Conservation (phyloP, 2,113 vertebrate genomes). For the Pitta sordida region DNA sequence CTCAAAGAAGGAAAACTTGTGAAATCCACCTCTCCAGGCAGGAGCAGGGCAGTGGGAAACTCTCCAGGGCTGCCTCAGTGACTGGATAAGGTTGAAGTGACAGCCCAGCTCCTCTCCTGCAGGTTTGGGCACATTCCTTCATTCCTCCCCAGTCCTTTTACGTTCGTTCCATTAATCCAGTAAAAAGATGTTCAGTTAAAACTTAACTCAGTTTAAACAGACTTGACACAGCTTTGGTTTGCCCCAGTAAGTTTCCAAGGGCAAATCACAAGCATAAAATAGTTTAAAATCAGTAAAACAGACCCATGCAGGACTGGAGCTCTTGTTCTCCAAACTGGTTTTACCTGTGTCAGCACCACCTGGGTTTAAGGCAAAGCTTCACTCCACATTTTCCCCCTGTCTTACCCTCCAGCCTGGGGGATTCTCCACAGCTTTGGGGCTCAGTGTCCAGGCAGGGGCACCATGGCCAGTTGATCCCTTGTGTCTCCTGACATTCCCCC, state of each 20-base stretch:
- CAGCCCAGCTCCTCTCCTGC: not conserved
- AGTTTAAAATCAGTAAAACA: not conserved
- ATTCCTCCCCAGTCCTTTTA: not conserved
- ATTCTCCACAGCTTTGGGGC: not conserved
- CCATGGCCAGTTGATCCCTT: fast-evolving
- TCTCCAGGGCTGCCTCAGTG: not conserved
- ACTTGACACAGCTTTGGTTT: not conserved
- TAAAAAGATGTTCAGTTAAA: not conserved
- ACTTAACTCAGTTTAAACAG: not conserved
- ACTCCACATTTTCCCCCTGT: not conserved
- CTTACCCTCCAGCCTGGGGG: not conserved
- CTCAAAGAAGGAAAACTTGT: not conserved
- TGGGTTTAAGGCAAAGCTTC: not conserved
- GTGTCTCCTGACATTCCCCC: not conserved
- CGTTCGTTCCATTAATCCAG: not conserved
- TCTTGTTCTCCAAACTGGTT: not conserved
- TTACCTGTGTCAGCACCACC: not conserved
- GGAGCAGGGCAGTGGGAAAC: not conserved
- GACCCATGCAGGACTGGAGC: not conserved
- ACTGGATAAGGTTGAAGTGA: not conserved
- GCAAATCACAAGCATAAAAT: not conserved
- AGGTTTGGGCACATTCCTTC: not conserved
- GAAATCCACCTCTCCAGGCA: not conserved
- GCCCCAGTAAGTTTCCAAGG: not conserved
- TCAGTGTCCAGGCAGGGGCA: fast-evolving